Evolutionary conservation across 2,797 vertebrate genomes (phyloP).

Genomic region (Betta splendens): DNA sequence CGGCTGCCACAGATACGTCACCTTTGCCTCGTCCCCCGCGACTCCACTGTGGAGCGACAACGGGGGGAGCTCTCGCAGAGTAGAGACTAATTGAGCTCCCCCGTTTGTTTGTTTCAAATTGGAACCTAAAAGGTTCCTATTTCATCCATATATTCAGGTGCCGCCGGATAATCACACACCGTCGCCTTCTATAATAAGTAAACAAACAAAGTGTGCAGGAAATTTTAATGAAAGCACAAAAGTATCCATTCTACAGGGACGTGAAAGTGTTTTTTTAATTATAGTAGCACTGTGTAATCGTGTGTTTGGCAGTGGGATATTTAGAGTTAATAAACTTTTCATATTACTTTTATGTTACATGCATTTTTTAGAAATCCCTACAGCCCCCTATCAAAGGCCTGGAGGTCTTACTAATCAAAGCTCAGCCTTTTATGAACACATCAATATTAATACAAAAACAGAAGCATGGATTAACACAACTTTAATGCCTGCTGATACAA

Average conservation of each 20-base stretch:
- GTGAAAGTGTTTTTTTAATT: constrained; percentile 56
- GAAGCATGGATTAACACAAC: constrained; percentile 66
- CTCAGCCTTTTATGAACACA: constrained; percentile 69
- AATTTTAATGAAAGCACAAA: constrained; percentile 35
- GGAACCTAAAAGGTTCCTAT: constrained; percentile 2
- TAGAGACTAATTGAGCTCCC: constrained; percentile 26
- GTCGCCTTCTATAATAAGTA: constrained; percentile 1
- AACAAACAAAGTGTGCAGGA: constrained; percentile 31
- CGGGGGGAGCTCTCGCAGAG: constrained; percentile 7
- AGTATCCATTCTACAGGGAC: constrained; percentile 25
- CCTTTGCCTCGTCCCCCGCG: constrained; percentile 32
- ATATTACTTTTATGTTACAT: constrained; percentile 79
- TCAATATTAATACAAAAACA: constrained; percentile 79
- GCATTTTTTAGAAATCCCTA: constrained; percentile 77
- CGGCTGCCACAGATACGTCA: constrained; percentile 45
- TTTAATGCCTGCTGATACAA: constrained; percentile 73
- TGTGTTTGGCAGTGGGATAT: constrained; percentile 52
- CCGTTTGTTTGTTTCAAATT: constrained; percentile 28
- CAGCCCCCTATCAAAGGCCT: constrained; percentile 65
- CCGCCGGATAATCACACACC: background rate
- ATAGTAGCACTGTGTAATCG: constrained; percentile 45
- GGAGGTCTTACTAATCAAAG: constrained; percentile 67
- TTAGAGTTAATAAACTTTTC: constrained; percentile 79
- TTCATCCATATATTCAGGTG: background rate
- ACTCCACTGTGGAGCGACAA: constrained; percentile 35